Base-by-base conservation (phyloP, 2,113 vertebrate genomes). In the Cynopterus brachyotis region DNA sequence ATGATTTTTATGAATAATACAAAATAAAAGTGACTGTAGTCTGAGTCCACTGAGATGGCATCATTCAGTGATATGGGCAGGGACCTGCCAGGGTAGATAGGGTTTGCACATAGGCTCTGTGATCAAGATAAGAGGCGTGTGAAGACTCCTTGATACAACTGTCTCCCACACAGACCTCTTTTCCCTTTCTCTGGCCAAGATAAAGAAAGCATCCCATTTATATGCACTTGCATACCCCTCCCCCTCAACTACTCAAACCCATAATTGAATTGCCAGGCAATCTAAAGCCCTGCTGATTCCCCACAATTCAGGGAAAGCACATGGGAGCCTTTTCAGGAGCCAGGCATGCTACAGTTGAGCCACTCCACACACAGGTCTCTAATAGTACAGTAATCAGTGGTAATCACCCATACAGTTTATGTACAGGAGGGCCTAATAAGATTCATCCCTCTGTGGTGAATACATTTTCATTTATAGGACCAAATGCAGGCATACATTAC, bases 371-470 rank as follows among this genome's bases (percentile, higher is more conserved):
- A 93, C 95, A 96, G 96, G 97, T 95, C 96, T 97, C 97, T 98
- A 98, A 98, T 96, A 98, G 98, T 97, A 97, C 94, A 95, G 97
- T 97, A 98, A 98, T 98, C 98, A 98, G 98, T 95, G 97, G 95
- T 98, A 98, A 98, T 98, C 98, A 98, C 85, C 98, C 96, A 96
- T 97, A 97, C 97, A 88, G 94, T 98, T 98, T 97, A 98, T 94
- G 97, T 91, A 98, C 90, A 72, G 98, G 95, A 97, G 98, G 96
- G 97, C 91, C 97, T 98, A 98, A 98, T 91, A 98, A 98, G 97
- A 98, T 96, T 75, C 96, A 91, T 96, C 95, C 95, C 94, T 98
- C 98, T 97, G 97, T 83, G 94, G 98, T 98, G 98, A 98, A 98
- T 98, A 98, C 95, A 97, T 98, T 98, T 98, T 98, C 97, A 97